A percentile compares a stretch with the other conserved stretches of the same genome.
These are phyloP conservation scores for Phanerotoma sp. DNA, from an alignment of 2,888 invertebrate species.

Conservation along the genomic window DNA sequence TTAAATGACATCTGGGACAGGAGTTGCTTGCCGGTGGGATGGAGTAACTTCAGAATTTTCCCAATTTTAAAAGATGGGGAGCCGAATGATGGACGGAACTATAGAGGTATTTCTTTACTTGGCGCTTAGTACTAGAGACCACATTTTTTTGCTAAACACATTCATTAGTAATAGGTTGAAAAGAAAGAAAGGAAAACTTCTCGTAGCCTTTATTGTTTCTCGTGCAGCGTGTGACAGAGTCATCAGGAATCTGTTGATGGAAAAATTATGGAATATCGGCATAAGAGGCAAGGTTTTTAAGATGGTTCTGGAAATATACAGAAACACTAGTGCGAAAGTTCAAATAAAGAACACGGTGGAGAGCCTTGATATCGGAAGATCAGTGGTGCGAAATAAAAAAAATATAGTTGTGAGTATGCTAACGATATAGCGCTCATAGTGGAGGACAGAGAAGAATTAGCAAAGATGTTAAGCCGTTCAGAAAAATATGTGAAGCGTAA, in stretches of 20 bases:
- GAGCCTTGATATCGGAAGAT: no score
- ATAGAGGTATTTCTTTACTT: not conserved
- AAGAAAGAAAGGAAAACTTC: not conserved
- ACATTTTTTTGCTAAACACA: not conserved
- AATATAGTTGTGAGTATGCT: no score
- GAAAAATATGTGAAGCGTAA: no score
- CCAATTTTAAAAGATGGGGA: not conserved
- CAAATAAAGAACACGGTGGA: not conserved
- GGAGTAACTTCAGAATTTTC: not conserved
- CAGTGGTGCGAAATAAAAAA: no score
- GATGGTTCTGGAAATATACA: not conserved
- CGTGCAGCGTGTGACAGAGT: not conserved
- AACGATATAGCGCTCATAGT: no score
- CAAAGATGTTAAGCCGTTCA: no score
- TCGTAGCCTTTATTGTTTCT: not conserved
- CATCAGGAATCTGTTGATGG: not conserved
- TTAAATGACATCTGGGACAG: not conserved
- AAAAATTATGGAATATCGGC: not conserved
- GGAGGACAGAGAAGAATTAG: no score
- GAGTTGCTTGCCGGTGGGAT: not conserved
- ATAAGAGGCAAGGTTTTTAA: not conserved
- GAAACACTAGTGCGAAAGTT: not conserved
- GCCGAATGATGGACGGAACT: not conserved
- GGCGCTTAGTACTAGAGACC: not conserved
- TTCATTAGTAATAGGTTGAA: not conserved